Percentiles rank a stretch among this genome's conserved stretches.
phyloP scores from a whole-genome alignment of 2,797 vertebrate species.

The Smutsia temminckii region DNA sequence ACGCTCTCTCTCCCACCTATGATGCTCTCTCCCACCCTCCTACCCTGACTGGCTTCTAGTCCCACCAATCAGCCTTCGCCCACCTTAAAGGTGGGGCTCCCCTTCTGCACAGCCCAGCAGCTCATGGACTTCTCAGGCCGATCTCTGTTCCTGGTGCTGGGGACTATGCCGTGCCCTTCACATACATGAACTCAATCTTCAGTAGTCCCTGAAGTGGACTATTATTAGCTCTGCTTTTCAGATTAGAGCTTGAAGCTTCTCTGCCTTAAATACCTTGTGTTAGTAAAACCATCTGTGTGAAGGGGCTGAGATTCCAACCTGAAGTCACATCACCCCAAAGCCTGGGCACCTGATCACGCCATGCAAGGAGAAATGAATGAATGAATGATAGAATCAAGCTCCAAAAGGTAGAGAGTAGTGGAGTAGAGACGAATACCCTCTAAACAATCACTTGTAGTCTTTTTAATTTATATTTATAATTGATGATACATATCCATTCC shows the following conservation, averaged over 20 bases:
- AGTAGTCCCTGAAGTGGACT: neutral
- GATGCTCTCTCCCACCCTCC: neutral
- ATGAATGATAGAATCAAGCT: neutral
- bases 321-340: neutral
- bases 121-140: accelerated
- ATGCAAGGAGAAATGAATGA: neutral
- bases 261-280: neutral
- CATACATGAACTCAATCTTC: neutral
- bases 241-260: neutral
- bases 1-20: neutral
- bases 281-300: neutral
- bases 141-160: neutral
- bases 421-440: neutral
- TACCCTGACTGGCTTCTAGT: neutral
- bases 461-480: neutral
- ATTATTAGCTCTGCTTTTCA: neutral
- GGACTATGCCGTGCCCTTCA: neutral
- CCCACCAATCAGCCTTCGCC: neutral
- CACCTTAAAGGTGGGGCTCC: neutral
- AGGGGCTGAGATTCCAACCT: neutral
- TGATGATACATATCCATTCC: neutral
- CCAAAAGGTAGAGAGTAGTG: neutral
- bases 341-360: neutral
- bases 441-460: neutral
- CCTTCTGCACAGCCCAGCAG: neutral